These are phyloP conservation scores for Psammodynastes pulverulentus DNA, from an alignment of 2,113 vertebrate genomes.

Conservation along the genomic window DNA sequence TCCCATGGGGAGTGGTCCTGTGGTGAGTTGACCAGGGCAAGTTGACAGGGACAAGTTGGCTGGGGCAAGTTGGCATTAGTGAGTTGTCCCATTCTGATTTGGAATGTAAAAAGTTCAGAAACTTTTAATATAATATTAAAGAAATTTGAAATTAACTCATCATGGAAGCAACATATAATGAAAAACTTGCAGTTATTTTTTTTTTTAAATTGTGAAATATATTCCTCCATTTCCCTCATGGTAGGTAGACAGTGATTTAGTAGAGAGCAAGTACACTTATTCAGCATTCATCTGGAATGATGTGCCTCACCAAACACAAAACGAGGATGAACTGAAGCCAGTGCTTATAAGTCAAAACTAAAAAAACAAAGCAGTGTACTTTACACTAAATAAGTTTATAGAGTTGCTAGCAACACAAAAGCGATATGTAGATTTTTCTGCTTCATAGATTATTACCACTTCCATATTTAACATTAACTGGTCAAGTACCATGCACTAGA, in stretches of 20 bases:
- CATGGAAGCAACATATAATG: neutral
- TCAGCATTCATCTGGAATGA: neutral
- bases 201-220: neutral
- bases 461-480: neutral
- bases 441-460: neutral
- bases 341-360: neutral
- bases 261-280: neutral
- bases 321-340: neutral
- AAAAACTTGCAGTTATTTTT: neutral
- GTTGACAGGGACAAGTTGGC: neutral
- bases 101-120: neutral
- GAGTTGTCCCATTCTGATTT: neutral
- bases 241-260: neutral
- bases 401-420: neutral
- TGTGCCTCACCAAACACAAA: neutral
- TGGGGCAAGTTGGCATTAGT: neutral
- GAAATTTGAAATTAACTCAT: neutral
- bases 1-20: neutral
- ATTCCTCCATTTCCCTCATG: neutral
- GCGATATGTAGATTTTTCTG: neutral
- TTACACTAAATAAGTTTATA: neutral
- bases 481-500: neutral
- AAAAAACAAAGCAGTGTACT: neutral
- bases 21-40: neutral
- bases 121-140: neutral